These are phyloP conservation scores for Chaenocephalus aceratus DNA, from an alignment of 2,113 vertebrate genomes.

Conservation along the genomic window DNA sequence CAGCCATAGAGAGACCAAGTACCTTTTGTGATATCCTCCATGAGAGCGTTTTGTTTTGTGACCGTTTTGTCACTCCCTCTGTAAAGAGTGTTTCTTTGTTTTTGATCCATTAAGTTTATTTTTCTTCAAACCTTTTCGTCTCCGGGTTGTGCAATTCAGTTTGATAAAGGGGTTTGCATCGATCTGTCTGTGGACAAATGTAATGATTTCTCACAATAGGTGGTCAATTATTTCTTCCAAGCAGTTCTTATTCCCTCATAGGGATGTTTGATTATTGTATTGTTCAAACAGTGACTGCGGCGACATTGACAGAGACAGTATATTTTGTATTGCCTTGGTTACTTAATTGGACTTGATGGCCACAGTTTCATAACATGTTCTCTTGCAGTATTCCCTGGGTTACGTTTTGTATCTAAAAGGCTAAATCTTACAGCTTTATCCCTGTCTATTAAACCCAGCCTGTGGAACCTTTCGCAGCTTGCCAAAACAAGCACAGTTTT, in stretches of 20 bases:
- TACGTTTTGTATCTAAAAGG: slow-evolving; percentile 4
- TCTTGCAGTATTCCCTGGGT: slow-evolving; percentile 4
- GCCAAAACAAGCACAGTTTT: slow-evolving; percentile 48
- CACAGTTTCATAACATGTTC: too few relatives aligned
- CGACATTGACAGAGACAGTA: slow-evolving; percentile 17
- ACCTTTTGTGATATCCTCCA: too few relatives aligned
- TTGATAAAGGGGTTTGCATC: slow-evolving; percentile 63
- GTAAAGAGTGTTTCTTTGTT: too few relatives aligned
- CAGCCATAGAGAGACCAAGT: too few relatives aligned
- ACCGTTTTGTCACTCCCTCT: too few relatives aligned
- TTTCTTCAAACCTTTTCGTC: too few relatives aligned
- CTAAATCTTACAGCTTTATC: slow-evolving; percentile 26
- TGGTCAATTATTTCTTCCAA: slow-evolving; percentile 45
- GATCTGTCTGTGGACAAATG: slow-evolving; percentile 49
- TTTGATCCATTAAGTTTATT: too few relatives aligned
- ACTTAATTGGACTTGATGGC: slow-evolving; percentile 30
- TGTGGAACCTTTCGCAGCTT: slow-evolving; percentile 24
- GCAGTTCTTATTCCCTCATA: not conserved
- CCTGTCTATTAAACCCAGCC: slow-evolving; percentile 21
- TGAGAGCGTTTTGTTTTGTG: too few relatives aligned
- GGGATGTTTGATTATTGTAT: slow-evolving; percentile 25
- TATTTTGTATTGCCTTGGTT: slow-evolving; percentile 7
- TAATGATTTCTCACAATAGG: slow-evolving; percentile 44
- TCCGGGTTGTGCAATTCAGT: not conserved
- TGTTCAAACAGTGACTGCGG: slow-evolving; percentile 27